Conservation (phyloP, 2,797 vertebrate species). For the Spatula versicolor region DNA sequence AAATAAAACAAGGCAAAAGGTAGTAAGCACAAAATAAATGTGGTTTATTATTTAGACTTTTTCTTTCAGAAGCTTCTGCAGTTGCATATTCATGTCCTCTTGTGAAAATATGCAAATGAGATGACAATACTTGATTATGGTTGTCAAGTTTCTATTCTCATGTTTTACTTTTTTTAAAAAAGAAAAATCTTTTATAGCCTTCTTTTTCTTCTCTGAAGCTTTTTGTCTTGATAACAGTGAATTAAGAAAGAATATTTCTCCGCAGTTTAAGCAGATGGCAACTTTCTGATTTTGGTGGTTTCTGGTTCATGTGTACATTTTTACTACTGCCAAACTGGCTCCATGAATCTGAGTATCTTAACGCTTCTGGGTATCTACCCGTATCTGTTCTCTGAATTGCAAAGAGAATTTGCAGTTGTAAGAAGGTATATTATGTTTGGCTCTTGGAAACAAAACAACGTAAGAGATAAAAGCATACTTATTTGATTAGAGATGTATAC, state of each 20-base stretch:
- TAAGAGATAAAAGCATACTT: neutral
- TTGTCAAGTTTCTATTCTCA: neutral
- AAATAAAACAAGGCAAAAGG: neutral
- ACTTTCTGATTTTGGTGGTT: neutral
- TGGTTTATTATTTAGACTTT: neutral
- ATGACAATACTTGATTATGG: conserved; percentile 7
- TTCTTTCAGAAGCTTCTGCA: neutral
- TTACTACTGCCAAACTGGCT: neutral
- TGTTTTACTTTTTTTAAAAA: neutral
- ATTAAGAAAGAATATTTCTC: neutral
- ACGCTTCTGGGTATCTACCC: neutral
- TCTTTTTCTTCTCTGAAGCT: neutral
- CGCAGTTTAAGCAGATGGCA: neutral
- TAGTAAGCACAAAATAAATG: neutral
- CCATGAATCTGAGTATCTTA: neutral
- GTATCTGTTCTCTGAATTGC: neutral
- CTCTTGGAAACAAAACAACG: neutral
- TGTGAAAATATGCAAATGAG: neutral
- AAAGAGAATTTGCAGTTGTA: neutral
- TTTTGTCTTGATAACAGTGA: neutral
- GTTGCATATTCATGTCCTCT: conserved; percentile 42
- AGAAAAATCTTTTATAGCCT: neutral
- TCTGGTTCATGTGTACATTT: neutral
- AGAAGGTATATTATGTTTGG: neutral
- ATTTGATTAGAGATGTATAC: neutral